phyloP scores from a whole-genome alignment of 2,797 vertebrate species.

The Myiotriccus ornatus region DNA sequence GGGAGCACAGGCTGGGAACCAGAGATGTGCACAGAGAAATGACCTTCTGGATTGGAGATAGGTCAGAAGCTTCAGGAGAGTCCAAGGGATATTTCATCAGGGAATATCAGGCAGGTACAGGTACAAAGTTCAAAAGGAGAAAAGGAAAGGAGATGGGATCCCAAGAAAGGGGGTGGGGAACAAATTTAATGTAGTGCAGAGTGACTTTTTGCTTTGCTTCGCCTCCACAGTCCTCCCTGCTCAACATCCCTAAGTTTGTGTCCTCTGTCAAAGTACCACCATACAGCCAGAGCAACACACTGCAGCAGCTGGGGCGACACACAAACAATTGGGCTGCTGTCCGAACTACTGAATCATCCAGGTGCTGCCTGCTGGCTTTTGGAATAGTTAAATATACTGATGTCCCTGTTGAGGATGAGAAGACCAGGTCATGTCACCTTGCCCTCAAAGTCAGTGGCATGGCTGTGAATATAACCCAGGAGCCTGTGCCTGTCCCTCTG shows the following conservation, averaged over 20 bases:
- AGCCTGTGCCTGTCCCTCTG: neutral
- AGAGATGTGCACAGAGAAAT: neutral
- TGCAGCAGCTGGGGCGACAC: neutral
- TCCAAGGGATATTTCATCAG: neutral
- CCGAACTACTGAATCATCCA: neutral
- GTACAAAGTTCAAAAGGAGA: neutral
- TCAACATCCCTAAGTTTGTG: neutral
- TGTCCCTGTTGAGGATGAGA: neutral
- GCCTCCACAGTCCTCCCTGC: neutral
- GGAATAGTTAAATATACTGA: neutral
- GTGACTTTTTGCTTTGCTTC: neutral
- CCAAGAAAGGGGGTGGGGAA: neutral
- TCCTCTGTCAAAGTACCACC: neutral
- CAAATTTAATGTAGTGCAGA: neutral
- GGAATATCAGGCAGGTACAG: neutral
- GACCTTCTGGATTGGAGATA: neutral
- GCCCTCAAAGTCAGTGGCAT: neutral
- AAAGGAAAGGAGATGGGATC: neutral
- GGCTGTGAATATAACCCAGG: neutral
- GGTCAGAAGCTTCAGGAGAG: neutral
- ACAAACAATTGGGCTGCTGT: neutral
- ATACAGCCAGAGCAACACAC: rapidly evolving
- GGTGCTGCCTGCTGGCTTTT: neutral
- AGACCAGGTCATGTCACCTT: neutral
- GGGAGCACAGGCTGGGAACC: neutral